Percentiles rank a stretch among this genome's conserved stretches.
Evolutionary conservation across 1,140 invertebrate genomes (phyloP).

Genomic region (Drosophila tani): DNA sequence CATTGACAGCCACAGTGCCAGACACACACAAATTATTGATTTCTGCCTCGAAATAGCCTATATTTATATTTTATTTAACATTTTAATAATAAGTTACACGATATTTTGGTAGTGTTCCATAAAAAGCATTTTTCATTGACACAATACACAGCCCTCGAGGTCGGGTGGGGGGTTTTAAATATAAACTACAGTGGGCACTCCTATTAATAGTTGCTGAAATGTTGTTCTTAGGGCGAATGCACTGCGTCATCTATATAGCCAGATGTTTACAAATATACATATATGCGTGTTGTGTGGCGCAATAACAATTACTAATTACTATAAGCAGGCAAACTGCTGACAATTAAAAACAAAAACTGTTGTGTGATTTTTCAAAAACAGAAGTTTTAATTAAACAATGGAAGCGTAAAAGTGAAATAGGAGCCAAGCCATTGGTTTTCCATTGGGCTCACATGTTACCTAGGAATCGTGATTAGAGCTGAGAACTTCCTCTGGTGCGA

Average conservation of each 20-base stretch:
- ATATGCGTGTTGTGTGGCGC: conserved; percentile 12
- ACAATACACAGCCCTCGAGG: conserved; percentile 8
- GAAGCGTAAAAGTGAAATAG: background rate
- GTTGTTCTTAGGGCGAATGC: conserved; percentile 1
- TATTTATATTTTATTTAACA: background rate
- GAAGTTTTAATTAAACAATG: conserved; percentile 21
- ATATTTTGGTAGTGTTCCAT: conserved; percentile 21
- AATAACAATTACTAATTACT: conserved; percentile 24
- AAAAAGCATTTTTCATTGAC: conserved; percentile 11
- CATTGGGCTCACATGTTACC: background rate
- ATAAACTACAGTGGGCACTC: conserved; percentile 36
- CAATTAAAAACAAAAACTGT: conserved; percentile 17
- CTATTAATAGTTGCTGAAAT: conserved; percentile 38
- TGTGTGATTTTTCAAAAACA: conserved; percentile 15
- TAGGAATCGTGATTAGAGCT: conserved; percentile 26
- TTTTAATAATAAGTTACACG: conserved; percentile 13
- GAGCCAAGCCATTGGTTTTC: conserved; percentile 16
- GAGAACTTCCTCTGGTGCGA: conserved; percentile 37
- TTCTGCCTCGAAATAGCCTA: background rate
- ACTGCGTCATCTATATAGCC: conserved; percentile 20
- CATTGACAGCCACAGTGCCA: conserved; percentile 52
- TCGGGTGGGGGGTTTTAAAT: conserved; percentile 20
- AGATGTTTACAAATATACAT: conserved; percentile 11
- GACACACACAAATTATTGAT: background rate
- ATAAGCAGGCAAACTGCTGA: conserved; percentile 20